Conservation (phyloP, 2,797 vertebrate species). For the Lagodon rhomboides region DNA sequence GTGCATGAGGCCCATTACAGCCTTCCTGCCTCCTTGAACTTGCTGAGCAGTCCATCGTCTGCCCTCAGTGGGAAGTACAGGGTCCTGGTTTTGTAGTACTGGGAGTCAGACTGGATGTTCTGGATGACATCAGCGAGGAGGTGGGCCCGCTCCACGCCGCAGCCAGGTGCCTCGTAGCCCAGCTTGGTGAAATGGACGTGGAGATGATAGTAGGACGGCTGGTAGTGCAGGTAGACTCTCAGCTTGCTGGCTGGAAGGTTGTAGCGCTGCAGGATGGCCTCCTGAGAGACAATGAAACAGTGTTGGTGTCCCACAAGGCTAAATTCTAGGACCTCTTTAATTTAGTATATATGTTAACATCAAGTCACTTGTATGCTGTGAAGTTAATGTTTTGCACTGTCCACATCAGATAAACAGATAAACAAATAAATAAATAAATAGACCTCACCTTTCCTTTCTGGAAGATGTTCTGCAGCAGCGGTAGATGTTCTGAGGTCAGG, state of each 20-base stretch:
- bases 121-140: conserved; percentile 92
- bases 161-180: conserved; percentile 90
- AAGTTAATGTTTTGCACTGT: too few relatives aligned
- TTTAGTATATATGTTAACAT: too few relatives aligned
- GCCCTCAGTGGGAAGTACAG: conserved; percentile 89
- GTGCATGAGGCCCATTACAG: conserved; percentile 41
- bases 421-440: too few relatives aligned
- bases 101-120: conserved; percentile 86
- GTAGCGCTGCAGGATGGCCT: conserved; percentile 86
- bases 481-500: conserved; percentile 89
- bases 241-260: conserved; percentile 82
- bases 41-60: conserved; percentile 86
- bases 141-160: conserved; percentile 91
- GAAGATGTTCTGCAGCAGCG: conserved; percentile 90
- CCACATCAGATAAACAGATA: too few relatives aligned
- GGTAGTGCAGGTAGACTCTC: conserved; percentile 94
- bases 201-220: conserved; percentile 96
- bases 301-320: too few relatives aligned
- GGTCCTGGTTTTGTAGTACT: conserved; percentile 86
- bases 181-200: conserved; percentile 95
- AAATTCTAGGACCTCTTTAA: too few relatives aligned
- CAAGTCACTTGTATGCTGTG: too few relatives aligned
- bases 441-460: conserved; percentile 89
- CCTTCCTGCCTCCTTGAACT: conserved; percentile 86
- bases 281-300: conserved; percentile 78